Base-by-base conservation (phyloP, 2,888 invertebrate genomes). In the Phyto melanocephala region DNA sequence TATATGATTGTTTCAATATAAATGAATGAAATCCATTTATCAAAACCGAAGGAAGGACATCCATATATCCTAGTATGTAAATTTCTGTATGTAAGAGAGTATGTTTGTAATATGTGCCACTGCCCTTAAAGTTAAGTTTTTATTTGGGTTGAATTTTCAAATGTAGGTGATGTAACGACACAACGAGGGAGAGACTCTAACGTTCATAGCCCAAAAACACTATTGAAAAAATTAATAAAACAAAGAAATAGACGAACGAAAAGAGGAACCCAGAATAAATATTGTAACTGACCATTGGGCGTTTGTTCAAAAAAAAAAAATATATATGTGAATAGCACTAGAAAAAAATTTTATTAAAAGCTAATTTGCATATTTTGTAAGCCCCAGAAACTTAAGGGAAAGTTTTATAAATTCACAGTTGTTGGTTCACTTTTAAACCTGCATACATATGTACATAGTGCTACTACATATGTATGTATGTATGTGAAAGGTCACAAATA, bases 311-410 rank as follows among this genome's bases (percentile, higher is more conserved):
- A 54, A 67, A 74, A 47, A 45, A 33, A 62, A 54, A 33, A 8
- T 10, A 33, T 68, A 35, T 17, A 20, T 15, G 37, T 20, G 35
- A n/a, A n/a, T n/a, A 50, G 33, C 11, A 40, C 17, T 22, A 8
- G 47, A 60, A 72, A 62, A 15, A 77, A 40, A 35, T 20, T 45
- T 15, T 63, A 22, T 72, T 45, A 84, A 86, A 87, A 85, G 76
- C 87, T 88, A 85, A 88, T 88, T 88, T 88, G 87, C 89, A 88
- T 89, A 89, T 87, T 86, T 54, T 76, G 85, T 71, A 83, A 86
- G 85, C 84, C 85, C 85, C 77, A 72, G 42, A 56, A 70, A 63
- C 20, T 75, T 80, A 85, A 87, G 89, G 87, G 88, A 89, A 89
- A 88, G 88, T 88, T 86, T 81, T 81, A 72, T 67, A 60, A 75